Evolutionary conservation across 2,113 vertebrate species (phyloP).

Genomic region (Leptobrachium ailaonicum): DNA sequence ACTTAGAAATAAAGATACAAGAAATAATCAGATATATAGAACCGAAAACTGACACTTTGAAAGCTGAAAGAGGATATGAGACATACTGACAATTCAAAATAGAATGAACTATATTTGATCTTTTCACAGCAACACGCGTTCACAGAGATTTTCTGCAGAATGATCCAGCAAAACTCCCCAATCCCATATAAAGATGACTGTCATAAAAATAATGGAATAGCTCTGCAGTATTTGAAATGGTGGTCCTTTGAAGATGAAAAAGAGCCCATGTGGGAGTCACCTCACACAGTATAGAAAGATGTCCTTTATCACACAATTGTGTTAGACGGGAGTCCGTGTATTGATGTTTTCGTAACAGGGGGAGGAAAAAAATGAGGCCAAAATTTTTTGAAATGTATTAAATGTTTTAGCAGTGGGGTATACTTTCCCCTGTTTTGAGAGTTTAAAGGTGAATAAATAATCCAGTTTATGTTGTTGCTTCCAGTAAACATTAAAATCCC

Average conservation of each 20-base stretch:
- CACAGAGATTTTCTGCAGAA: slow-evolving; percentile 22
- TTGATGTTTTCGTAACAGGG: neutral
- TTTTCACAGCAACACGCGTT: slow-evolving; percentile 42
- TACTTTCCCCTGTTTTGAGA: too few relatives aligned
- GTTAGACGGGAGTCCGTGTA: too few relatives aligned
- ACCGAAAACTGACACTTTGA: slow-evolving; percentile 50
- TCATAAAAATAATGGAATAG: slow-evolving; percentile 40
- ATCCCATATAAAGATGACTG: slow-evolving; percentile 28
- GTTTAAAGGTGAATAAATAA: too few relatives aligned
- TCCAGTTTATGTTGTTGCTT: too few relatives aligned
- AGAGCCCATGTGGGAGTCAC: slow-evolving; percentile 6
- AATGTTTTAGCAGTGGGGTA: too few relatives aligned
- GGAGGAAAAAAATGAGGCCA: too few relatives aligned
- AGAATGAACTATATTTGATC: slow-evolving; percentile 50
- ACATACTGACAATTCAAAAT: slow-evolving; percentile 53
- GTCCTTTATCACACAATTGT: too few relatives aligned
- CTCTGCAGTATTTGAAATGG: slow-evolving; percentile 21
- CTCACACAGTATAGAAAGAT: neutral
- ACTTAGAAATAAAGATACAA: slow-evolving; percentile 63
- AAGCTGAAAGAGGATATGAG: slow-evolving; percentile 53
- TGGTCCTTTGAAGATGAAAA: slow-evolving; percentile 21
- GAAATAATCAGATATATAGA: slow-evolving; percentile 59
- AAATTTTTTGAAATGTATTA: too few relatives aligned
- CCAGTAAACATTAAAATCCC: too few relatives aligned
- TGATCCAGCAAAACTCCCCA: slow-evolving; percentile 10